Evolutionary conservation across 2,113 vertebrate species (phyloP).

Genomic region (Aspiorhynchus laticeps): DNA sequence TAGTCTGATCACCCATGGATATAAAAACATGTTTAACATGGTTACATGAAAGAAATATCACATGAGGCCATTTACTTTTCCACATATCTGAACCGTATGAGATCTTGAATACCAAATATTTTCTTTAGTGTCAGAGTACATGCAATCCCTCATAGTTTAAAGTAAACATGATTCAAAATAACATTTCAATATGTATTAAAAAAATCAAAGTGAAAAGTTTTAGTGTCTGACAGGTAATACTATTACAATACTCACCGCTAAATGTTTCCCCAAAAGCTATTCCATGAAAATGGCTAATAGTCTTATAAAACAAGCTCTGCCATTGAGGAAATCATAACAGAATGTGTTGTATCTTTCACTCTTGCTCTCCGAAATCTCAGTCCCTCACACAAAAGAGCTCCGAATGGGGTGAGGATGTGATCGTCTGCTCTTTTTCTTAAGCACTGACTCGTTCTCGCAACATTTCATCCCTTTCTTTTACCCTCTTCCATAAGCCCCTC

Average conservation of each 20-base stretch:
- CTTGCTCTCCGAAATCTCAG: constrained; percentile 33
- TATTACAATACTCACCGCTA: constrained; percentile 47
- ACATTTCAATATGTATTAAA: neutral
- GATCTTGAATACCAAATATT: neutral
- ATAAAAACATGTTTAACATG: neutral
- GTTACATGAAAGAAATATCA: neutral
- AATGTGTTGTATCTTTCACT: constrained; percentile 40
- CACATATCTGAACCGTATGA: neutral
- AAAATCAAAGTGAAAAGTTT: constrained; percentile 44
- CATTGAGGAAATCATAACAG: constrained; percentile 49
- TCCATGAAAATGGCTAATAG: constrained; percentile 67
- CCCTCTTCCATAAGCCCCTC: constrained; percentile 72
- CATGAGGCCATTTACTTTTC: neutral
- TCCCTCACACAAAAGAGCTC: constrained; percentile 40
- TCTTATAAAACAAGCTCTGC: constrained; percentile 62
- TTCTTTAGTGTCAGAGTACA: neutral
- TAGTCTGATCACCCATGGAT: neutral
- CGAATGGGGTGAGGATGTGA: constrained; percentile 52
- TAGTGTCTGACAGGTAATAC: constrained; percentile 64
- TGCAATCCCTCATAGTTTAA: neutral
- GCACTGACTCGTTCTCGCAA: constrained; percentile 67
- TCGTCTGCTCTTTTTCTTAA: constrained; percentile 64
- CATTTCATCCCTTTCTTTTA: constrained; percentile 69
- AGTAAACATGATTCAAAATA: neutral
- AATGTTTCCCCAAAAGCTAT: constrained; percentile 60